Percentiles rank a stretch among this genome's conserved stretches.
Conservation (phyloP, 2,888 invertebrate species). For the Catocala nupta region DNA sequence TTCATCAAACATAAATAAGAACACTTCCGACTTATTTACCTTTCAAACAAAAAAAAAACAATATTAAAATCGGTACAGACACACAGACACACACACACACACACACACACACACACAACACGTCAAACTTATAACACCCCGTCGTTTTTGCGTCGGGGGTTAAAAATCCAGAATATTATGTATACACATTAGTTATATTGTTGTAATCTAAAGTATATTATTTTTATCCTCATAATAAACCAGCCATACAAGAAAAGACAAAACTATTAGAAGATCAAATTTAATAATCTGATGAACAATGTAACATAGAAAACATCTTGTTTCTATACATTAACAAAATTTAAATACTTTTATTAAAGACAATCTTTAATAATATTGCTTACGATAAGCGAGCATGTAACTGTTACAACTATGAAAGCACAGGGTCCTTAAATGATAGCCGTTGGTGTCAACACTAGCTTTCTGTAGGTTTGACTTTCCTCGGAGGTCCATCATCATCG, state of each 20-base stretch:
- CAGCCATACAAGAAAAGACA: background rate
- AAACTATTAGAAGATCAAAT: constrained; percentile 35
- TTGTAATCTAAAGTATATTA: too few species aligned
- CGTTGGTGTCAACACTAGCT: constrained; percentile 55
- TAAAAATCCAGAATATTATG: too few species aligned
- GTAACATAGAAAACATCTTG: constrained; percentile 42
- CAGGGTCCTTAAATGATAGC: constrained; percentile 22
- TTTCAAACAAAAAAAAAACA: too few species aligned
- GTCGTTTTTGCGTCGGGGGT: too few species aligned
- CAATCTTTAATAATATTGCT: constrained; percentile 19
- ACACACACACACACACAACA: too few species aligned
- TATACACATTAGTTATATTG: too few species aligned
- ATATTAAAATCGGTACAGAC: too few species aligned
- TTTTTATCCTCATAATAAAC: too few species aligned
- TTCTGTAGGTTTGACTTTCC: constrained; percentile 67
- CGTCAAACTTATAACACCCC: too few species aligned
- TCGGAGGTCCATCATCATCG: constrained; percentile 63
- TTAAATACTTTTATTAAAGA: constrained; percentile 15
- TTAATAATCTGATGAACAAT: constrained; percentile 43
- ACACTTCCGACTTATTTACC: too few species aligned
- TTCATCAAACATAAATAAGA: too few species aligned
- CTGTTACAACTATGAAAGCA: constrained; percentile 20
- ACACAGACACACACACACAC: too few species aligned
- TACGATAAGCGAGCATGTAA: constrained; percentile 13
- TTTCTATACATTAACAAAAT: constrained; percentile 18